A percentile compares a stretch with the other conserved stretches of the same genome.
Evolutionary conservation across 2,797 vertebrate genomes (phyloP).

Genomic region (Notolabrus celidotus): DNA sequence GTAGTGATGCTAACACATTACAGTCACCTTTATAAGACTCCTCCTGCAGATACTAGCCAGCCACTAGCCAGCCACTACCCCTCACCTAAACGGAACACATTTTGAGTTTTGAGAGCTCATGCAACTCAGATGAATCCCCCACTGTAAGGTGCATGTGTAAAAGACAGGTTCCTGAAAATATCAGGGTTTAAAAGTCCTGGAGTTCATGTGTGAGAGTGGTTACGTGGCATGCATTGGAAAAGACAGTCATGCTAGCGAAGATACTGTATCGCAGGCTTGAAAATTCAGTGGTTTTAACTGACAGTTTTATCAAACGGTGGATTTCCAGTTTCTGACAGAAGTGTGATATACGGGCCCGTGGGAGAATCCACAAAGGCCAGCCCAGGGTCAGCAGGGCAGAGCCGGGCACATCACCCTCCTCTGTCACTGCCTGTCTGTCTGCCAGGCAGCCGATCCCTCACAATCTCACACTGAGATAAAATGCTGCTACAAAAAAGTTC

Average conservation of each 20-base stretch:
- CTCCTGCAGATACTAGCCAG: too few relatives aligned
- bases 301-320: conserved; percentile 16
- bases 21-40: too few relatives aligned
- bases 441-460: conserved; percentile 24
- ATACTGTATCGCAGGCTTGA: background rate
- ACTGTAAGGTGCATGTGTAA: too few relatives aligned
- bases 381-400: conserved; percentile 44
- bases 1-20: too few relatives aligned
- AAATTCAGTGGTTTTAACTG: background rate
- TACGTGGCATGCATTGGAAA: background rate
- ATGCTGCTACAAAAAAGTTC: conserved; percentile 24
- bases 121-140: too few relatives aligned
- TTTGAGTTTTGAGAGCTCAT: too few relatives aligned
- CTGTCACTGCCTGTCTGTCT: conserved; percentile 51
- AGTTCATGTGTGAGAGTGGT: too few relatives aligned
- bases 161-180: too few relatives aligned
- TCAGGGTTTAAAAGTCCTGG: too few relatives aligned
- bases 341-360: conserved; percentile 48
- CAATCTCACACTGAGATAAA: conserved; percentile 39
- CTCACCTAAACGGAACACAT: too few relatives aligned
- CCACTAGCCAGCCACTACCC: too few relatives aligned
- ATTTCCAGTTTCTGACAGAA: conserved; percentile 21
- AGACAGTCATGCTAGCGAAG: background rate
- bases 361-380: conserved; percentile 63
- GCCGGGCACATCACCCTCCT: conserved; percentile 40